Base-by-base conservation (phyloP, 1,140 invertebrate species). In the Halesus radiatus region DNA sequence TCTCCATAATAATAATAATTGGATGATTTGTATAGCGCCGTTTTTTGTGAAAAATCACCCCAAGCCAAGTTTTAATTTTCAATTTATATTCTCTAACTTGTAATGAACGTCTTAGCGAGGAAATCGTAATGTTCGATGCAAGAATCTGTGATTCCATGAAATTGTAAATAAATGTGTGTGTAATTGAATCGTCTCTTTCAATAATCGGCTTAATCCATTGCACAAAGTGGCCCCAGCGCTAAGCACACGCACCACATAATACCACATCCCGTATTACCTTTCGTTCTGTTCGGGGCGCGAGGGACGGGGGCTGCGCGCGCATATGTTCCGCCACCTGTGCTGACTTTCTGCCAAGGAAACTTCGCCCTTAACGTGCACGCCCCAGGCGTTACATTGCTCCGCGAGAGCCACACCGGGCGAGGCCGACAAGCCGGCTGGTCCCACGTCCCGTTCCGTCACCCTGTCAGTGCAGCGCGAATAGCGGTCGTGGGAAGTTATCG, bases 311-410 rank as follows among this genome's bases (percentile, higher is more conserved):
- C 23, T 58, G 74, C 74, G 74, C 58, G 74, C 74, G 74, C 74
- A 62, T 50, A 22, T 58, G 32, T 18, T 56, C 56, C 74, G 32
- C 74, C 74, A 76, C 74, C 74, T 76, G 74, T 76, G 74, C 56
- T 45, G 8, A 13, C 32, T 22, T 20, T 3, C n/a, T 32, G 74
- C 54, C 56, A 10, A 16, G 29, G 54, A 7, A 45, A 58, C 54
- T 10, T 58, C 15, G 29, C 56, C 74, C 74, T 20, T 74, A n/a
- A 3, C 10, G 15, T 15, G 7, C 16, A 13, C 4, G 15, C 10
- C 18, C 4, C 23, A 26, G 26, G 23, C 52, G 70, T 26, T 18
- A 15, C 13, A 16, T 29, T 29, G 23, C 22, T 52, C 50, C 50
- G 22, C 20, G 6, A 13, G 50, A 0, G 50, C 53, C 50, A n/a